These are phyloP conservation scores for Plectropomus leopardus DNA, from an alignment of 2,113 vertebrate genomes.

Conservation along the genomic window DNA sequence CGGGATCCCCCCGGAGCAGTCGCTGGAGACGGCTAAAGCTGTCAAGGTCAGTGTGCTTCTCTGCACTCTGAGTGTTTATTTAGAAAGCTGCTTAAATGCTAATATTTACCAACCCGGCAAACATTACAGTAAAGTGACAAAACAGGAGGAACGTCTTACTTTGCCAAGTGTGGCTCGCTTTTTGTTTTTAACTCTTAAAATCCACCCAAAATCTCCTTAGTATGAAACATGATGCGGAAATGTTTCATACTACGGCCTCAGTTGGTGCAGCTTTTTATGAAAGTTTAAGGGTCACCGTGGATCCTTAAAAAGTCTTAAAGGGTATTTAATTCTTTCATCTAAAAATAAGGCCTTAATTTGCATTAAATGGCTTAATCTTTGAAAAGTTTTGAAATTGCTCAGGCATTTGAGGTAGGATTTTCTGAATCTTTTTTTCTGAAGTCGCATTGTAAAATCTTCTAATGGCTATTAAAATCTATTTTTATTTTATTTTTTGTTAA, in stretches of 20 bases:
- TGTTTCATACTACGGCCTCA: neutral
- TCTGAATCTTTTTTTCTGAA: too few species aligned
- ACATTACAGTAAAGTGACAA: neutral
- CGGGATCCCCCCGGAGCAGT: constrained; percentile 98
- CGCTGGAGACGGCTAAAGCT: constrained; percentile 98
- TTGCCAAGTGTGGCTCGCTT: neutral
- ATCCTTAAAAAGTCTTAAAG: too few species aligned
- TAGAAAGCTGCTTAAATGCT: neutral
- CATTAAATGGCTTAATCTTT: too few species aligned
- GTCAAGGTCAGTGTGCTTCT: constrained; percentile 90
- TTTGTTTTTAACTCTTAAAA: neutral
- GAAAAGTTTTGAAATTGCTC: too few species aligned
- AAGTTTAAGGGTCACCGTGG: neutral
- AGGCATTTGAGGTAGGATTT: too few species aligned
- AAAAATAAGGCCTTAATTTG: too few species aligned
- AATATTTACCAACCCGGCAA: neutral
- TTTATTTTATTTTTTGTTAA: too few species aligned
- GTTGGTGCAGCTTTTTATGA: neutral
- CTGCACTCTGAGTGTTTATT: neutral
- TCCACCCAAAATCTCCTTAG: neutral
- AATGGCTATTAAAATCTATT: too few species aligned
- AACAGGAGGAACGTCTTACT: neutral
- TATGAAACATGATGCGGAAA: neutral
- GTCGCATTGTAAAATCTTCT: too few species aligned
- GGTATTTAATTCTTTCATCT: too few species aligned